Evolutionary conservation across 2,888 invertebrate genomes (phyloP).

Genomic region (Philonicus albiceps): DNA sequence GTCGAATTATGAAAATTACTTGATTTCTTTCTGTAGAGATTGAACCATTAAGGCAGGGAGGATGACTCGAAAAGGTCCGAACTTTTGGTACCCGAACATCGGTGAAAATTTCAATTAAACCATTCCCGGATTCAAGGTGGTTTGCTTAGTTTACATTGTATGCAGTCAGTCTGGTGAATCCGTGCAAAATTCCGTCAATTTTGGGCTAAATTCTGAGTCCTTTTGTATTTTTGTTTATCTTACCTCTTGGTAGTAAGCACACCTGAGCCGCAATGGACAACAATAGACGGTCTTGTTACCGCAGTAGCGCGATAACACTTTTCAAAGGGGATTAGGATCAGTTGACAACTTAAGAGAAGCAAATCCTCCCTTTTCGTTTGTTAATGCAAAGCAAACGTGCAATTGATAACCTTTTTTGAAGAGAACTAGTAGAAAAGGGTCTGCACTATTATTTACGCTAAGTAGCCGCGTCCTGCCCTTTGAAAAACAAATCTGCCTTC

Average conservation of each 20-base stretch:
- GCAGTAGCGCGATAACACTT: not conserved
- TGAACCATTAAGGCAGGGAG: conserved; percentile 14
- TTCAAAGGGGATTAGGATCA: conserved; percentile 19
- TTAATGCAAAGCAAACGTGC: not conserved
- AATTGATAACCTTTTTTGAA: not conserved
- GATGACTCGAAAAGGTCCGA: not conserved
- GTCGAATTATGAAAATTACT: conserved; percentile 35
- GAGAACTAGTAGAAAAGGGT: not conserved
- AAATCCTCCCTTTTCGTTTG: not conserved
- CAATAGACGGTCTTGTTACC: not conserved
- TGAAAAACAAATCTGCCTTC: not conserved
- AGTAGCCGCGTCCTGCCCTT: conserved; percentile 10
- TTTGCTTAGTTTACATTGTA: not conserved
- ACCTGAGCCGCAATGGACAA: not conserved
- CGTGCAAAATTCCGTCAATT: not conserved
- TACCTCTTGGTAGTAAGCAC: conserved; percentile 5
- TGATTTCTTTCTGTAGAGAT: not conserved
- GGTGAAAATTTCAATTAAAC: not conserved
- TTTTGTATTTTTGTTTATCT: not conserved
- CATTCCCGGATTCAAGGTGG: not conserved
- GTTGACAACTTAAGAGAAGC: conserved; percentile 9
- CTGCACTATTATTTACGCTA: not conserved
- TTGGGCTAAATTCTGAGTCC: not conserved
- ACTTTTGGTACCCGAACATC: not conserved
- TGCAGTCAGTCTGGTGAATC: not conserved